phyloP scores from a whole-genome alignment of 2,797 vertebrate species.

The Liasis olivaceus region DNA sequence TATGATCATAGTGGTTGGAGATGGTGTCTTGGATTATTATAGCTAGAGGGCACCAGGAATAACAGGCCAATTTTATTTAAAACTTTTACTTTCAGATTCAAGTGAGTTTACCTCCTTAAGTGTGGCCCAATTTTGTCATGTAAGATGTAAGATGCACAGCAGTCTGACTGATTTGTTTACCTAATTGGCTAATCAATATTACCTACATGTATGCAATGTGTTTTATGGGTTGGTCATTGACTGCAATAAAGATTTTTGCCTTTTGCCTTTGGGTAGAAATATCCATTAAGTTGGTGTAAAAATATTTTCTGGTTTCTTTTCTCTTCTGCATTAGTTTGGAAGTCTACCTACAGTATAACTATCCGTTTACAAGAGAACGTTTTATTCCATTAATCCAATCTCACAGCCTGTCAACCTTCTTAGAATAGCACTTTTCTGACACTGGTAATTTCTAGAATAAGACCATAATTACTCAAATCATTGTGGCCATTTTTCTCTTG shows the following conservation, averaged over 20 bases:
- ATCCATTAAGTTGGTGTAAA: neutral
- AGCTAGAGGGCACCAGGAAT: neutral
- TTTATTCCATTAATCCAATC: conserved; percentile 13
- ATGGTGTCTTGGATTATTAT: neutral
- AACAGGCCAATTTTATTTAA: neutral
- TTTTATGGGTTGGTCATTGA: neutral
- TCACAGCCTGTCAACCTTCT: neutral
- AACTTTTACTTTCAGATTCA: neutral
- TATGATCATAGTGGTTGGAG: neutral
- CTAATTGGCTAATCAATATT: neutral
- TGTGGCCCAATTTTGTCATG: neutral
- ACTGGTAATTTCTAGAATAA: conserved; percentile 1
- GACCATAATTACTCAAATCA: conserved; percentile 15
- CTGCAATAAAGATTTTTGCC: neutral
- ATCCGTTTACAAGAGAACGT: neutral
- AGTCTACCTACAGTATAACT: neutral
- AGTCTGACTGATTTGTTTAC: neutral
- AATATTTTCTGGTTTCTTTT: neutral
- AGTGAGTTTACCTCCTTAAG: neutral
- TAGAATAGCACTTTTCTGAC: conserved; percentile 3
- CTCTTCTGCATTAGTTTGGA: neutral
- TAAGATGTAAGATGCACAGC: neutral
- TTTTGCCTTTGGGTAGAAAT: neutral
- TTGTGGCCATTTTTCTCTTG: conserved; percentile 9
- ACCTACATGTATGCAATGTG: neutral